Evolutionary conservation across 2,797 vertebrate genomes (phyloP).

Genomic region (Eremophila alpestris): DNA sequence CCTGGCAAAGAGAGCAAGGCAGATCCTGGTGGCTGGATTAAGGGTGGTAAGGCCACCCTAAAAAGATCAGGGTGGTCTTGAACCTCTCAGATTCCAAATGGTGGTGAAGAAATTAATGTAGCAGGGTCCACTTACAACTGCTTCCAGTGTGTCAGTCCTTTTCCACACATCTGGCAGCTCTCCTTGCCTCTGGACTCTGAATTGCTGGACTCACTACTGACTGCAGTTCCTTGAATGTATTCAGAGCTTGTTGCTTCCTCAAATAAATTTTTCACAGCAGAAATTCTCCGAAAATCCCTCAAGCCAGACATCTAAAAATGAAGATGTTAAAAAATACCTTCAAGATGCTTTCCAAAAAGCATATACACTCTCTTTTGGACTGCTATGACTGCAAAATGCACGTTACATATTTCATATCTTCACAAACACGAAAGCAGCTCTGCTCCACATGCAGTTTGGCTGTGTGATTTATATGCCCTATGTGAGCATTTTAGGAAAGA

Average conservation of each 20-base stretch:
- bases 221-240: neutral
- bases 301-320: neutral
- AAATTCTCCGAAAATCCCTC: neutral
- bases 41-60: neutral
- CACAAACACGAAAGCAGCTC: neutral
- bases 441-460: neutral
- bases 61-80: neutral
- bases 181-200: neutral
- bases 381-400: neutral
- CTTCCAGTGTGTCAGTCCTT: neutral
- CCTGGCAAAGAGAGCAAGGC: neutral
- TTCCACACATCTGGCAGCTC: neutral
- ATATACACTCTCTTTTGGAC: neutral
- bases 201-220: neutral
- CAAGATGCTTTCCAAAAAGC: neutral
- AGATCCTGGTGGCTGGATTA: neutral
- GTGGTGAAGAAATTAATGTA: neutral
- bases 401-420: neutral
- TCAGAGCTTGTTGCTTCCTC: neutral
- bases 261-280: neutral
- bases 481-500: neutral
- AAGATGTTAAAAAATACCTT: neutral
- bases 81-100: neutral
- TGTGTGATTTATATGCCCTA: neutral
- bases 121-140: neutral